Percentiles rank a stretch among this genome's conserved stretches.
Conservation (phyloP, 2,888 invertebrate species). For the Fabriciana adippe region DNA sequence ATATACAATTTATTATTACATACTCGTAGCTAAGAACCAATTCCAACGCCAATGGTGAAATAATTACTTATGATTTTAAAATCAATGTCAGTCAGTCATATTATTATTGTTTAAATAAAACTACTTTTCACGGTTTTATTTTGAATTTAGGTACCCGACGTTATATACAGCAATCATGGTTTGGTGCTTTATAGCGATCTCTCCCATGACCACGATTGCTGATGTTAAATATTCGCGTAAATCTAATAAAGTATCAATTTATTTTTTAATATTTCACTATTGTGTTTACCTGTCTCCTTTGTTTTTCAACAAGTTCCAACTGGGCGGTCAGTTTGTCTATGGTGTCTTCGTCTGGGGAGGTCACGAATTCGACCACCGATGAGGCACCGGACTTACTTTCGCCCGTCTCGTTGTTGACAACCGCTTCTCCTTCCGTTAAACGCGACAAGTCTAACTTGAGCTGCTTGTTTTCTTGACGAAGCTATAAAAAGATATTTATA, state of each 20-base stretch:
- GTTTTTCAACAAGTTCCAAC: conserved; percentile 70
- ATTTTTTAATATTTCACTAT: not conserved
- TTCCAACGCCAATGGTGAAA: too few species aligned
- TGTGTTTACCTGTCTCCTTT: conserved; percentile 50
- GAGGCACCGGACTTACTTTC: conserved; percentile 57
- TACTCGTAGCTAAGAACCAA: too few species aligned
- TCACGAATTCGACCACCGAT: conserved; percentile 72
- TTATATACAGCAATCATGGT: too few species aligned
- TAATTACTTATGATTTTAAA: too few species aligned
- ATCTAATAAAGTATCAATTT: not conserved
- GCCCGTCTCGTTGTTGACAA: conserved; percentile 48
- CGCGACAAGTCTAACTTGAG: conserved; percentile 59
- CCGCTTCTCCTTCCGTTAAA: conserved; percentile 47
- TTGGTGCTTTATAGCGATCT: too few species aligned
- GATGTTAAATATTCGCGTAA: too few species aligned
- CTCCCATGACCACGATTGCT: too few species aligned
- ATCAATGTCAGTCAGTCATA: too few species aligned
- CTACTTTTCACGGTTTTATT: too few species aligned
- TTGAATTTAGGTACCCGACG: too few species aligned
- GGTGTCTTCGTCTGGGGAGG: conserved; percentile 74
- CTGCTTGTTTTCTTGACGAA: conserved; percentile 69
- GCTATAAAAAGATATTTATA: conserved; percentile 44
- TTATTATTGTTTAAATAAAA: too few species aligned
- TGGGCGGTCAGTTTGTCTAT: conserved; percentile 73
- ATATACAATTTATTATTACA: too few species aligned